A percentile compares a stretch with the other conserved stretches of the same genome.
phyloP scores from a whole-genome alignment of 2,888 invertebrate species.

The Falcaria lacertinaria region DNA sequence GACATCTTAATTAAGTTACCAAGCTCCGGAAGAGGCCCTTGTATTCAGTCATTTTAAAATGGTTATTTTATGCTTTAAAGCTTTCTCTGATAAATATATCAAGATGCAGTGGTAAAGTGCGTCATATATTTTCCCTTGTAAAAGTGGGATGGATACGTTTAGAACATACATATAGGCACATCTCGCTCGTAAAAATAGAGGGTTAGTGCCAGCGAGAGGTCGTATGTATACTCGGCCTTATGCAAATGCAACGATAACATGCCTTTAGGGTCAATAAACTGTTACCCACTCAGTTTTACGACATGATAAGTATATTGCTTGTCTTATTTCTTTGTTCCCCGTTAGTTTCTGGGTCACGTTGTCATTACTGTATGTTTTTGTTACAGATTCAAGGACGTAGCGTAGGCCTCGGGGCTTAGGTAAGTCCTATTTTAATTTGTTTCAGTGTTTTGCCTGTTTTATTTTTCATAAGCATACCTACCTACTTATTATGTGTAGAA shows the following conservation, averaged over 20 bases:
- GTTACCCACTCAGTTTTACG: slow-evolving; percentile 71
- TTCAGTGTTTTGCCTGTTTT: neutral
- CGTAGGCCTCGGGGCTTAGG: slow-evolving; percentile 16
- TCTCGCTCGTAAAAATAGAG: slow-evolving; percentile 60
- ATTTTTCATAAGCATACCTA: neutral
- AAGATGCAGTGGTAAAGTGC: slow-evolving; percentile 4
- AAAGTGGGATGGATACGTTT: slow-evolving; percentile 27
- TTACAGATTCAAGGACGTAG: slow-evolving; percentile 48
- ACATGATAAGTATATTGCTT: slow-evolving; percentile 73
- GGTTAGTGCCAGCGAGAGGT: slow-evolving; percentile 51
- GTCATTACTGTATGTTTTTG: slow-evolving; percentile 39
- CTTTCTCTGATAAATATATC: neutral
- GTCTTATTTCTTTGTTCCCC: slow-evolving; percentile 40
- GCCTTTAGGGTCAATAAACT: slow-evolving; percentile 75
- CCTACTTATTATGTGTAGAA: too few relatives aligned
- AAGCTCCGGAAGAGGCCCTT: slow-evolving; percentile 38
- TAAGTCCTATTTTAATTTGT: slow-evolving; percentile 11
- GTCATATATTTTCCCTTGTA: slow-evolving; percentile 26
- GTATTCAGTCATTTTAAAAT: slow-evolving; percentile 20
- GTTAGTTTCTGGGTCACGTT: slow-evolving; percentile 47
- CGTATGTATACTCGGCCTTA: slow-evolving; percentile 51
- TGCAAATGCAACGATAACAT: slow-evolving; percentile 76
- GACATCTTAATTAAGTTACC: slow-evolving; percentile 42
- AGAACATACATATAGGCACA: slow-evolving; percentile 37
- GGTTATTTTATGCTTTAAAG: slow-evolving; percentile 5